Conservation (phyloP, 2,888 invertebrate species). For the Stenurella melanura region DNA sequence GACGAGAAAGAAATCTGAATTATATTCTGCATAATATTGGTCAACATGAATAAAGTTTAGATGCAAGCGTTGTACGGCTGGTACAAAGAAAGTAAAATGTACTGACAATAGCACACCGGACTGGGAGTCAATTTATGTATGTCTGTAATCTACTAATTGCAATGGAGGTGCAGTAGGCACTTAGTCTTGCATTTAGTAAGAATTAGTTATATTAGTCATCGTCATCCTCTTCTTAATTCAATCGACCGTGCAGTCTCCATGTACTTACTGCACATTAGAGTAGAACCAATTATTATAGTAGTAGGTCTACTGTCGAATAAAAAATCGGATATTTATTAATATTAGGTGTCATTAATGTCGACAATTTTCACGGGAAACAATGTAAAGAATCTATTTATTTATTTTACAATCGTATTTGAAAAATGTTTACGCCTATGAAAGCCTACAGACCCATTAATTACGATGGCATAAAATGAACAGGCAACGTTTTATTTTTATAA, state of each 20-base stretch:
- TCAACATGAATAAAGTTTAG: neutral
- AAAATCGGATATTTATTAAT: no score
- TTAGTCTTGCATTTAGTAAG: neutral
- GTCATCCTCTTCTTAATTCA: neutral
- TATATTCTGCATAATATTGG: neutral
- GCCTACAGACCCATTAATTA: no score
- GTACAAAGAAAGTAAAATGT: neutral
- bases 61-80: neutral
- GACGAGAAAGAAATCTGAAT: neutral
- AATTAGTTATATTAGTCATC: slow-evolving; percentile 13
- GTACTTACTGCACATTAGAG: neutral
- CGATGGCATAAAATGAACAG: no score
- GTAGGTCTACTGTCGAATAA: no score
- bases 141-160: slow-evolving; percentile 18
- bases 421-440: no score
- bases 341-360: no score
- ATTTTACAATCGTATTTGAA: no score
- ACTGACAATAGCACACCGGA: neutral
- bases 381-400: no score
- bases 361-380: no score
- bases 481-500: no score
- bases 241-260: neutral
- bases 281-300: neutral
- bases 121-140: slow-evolving; percentile 8
- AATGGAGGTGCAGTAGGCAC: slow-evolving; percentile 13